Evolutionary conservation across 1,140 invertebrate genomes (phyloP), one percentile per base, ranked within the genome.

Genomic region (Dufourea novaeangliae): DNA sequence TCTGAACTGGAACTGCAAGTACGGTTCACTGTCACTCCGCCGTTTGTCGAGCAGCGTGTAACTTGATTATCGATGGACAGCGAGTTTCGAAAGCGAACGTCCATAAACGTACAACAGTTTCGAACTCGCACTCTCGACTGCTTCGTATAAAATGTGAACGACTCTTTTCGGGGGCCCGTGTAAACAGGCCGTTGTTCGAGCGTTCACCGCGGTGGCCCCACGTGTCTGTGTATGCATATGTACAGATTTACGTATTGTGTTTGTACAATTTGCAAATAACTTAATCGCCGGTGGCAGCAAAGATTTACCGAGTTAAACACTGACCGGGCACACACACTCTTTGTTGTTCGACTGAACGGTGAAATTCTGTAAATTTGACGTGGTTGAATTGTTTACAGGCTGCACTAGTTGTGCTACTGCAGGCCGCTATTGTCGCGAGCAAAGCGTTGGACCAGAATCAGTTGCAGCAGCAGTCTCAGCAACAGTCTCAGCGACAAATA

Each of bases 401-500:
- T 90, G 89, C 89, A 75, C 83, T 93, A 88, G 91, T 87, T 54
- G 81, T 91, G 78, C 88, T 93, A 90, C 88, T 93, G 90, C 92
- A 93, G 76, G 86, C 87, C 79, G 89, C 75, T 75, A 86, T 92
- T 86, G 91, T 91, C 85, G 88, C 87, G 86, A 88, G 92, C 82
- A 93, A 93, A 76, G 92, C 93, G 74, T 82, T 92, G 72, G 88
- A 90, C 80, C 86, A 91, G 85, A 91, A 84, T 81, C 87, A 88
- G 71, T 85, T 75, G 62, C 89, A 79, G 72, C 86, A 79, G 62
- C 57, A 67, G 50, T 27, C 29, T 39, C 54, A 32, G 54, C 81
- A 82, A 27, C 88, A 88, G 52, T 81, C 84, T 76, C 88, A 87
- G 80, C 85, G 85, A 82, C 87, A 88, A 68, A 80, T 83, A 56